Base-by-base conservation (phyloP, 1,140 invertebrate genomes). In the Brachionus rubens region DNA sequence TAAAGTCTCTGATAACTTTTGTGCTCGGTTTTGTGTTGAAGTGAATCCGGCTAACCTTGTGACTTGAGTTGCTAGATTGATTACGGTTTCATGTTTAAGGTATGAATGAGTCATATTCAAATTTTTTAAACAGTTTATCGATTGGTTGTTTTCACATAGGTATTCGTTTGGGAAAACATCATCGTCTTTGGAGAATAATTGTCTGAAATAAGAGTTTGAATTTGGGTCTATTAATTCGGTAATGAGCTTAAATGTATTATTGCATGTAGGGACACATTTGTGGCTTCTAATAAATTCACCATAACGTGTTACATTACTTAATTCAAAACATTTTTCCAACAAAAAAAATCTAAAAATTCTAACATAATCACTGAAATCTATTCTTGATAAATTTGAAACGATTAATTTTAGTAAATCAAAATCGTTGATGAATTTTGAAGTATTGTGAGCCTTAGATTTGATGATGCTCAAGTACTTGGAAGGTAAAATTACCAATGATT, bases 201-300 rank as follows among this genome's bases (percentile, higher is more conserved):
- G 19, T 43, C 43, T 65, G 26, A 65, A 65, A 26, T 43, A 26
- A 19, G 4, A 7, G 26, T 43, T 65, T 26, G 40, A 46, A 43
- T 65, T 65, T 14, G 59, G 59, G 12, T 65, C 40, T 14, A 65
- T n/a, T 65, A 65, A 65, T 10, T 65, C 19, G 21, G 21, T 9
- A 24, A 65, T 24, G 6, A 24, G 10, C 26, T 65, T 65, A 43
- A 43, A 65, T 43, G 19, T 65, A 6, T 41, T 3, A 43, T 65
- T 65, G 14, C 59, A 65, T 21, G 59, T 65, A 14, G 59, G 59
- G 19, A 65, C 43, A 41, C 59, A 65, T 36, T 65, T 65, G 21
- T 41, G 7, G 2, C 21, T 3, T 21, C 3, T 65, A 24, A 65
- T 65, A 10, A 65, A 1, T 24, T 41, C 21, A 41, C 36, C 59